A percentile compares a stretch with the other conserved stretches of the same genome.
phyloP scores from a whole-genome alignment of 2,797 vertebrate genomes.

The Arvicola amphibius region DNA sequence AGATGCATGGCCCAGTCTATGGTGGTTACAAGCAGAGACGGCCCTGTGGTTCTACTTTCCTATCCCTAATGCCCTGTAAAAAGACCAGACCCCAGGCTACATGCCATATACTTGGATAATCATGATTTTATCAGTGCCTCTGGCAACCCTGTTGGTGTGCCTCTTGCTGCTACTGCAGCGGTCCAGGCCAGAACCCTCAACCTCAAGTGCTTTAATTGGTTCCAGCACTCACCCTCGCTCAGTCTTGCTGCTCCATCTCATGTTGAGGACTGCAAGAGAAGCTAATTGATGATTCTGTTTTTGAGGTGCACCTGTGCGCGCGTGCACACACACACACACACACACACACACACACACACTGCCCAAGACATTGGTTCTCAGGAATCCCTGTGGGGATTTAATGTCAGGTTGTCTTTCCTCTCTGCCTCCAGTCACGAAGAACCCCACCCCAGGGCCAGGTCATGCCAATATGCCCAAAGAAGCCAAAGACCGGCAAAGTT shows the following conservation, averaged over 20 bases:
- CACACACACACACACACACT: no score
- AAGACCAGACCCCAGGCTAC: conserved; percentile 62
- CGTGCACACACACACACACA: no score
- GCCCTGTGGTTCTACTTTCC: conserved; percentile 42
- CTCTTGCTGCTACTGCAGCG: not conserved
- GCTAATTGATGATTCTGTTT: not conserved
- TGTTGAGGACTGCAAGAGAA: not conserved
- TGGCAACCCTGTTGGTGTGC: not conserved
- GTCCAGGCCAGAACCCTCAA: conserved; percentile 3
- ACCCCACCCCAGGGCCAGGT: not conserved
- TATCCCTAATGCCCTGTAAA: conserved; percentile 12
- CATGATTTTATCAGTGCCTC: conserved; percentile 45
- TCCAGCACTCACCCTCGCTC: not conserved
- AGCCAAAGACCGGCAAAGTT: not conserved
- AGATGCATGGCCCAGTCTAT: not conserved
- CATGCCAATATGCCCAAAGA: not conserved
- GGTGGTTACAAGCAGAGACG: conserved; percentile 8
- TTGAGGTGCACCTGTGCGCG: not conserved
- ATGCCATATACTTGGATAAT: not conserved
- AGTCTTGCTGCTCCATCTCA: not conserved
- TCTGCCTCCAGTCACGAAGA: not conserved
- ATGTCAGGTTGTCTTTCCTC: not conserved
- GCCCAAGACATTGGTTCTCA: not conserved
- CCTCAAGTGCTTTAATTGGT: not conserved
- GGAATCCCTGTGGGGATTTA: not conserved